phyloP scores from a whole-genome alignment of 2,888 invertebrate species.

The Brassicogethes aeneus region DNA sequence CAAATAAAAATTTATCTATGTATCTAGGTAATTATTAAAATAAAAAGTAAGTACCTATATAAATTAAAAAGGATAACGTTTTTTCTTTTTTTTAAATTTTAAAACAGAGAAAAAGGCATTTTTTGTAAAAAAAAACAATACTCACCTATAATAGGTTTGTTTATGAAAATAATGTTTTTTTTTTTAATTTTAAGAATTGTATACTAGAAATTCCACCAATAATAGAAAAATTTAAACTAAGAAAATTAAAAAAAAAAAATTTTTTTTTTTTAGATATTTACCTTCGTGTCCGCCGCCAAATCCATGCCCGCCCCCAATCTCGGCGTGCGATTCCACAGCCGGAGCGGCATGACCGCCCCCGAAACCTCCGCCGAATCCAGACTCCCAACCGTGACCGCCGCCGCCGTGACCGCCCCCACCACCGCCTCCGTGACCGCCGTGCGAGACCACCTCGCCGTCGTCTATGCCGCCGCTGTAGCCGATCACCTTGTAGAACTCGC shows the following conservation, averaged over 20 bases:
- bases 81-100: too few relatives aligned
- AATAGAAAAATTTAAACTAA: background rate
- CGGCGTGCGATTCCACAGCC: constrained; percentile 12
- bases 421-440: constrained; percentile 27
- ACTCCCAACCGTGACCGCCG: constrained; percentile 27
- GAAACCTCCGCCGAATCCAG: constrained; percentile 25
- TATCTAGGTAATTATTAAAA: too few relatives aligned
- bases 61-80: too few relatives aligned
- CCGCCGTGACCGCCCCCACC: constrained; percentile 23
- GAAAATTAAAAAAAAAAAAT: constrained; percentile 7
- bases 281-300: constrained; percentile 15
- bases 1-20: too few relatives aligned
- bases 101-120: too few relatives aligned
- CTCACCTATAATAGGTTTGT: too few relatives aligned
- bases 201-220: too few relatives aligned
- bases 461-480: constrained; percentile 61
- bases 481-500: constrained; percentile 59
- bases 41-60: too few relatives aligned
- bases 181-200: too few relatives aligned
- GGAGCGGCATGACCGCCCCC: constrained; percentile 19
- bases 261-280: too few relatives aligned
- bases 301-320: constrained; percentile 18
- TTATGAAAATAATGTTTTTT: too few relatives aligned
- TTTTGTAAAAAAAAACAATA: too few relatives aligned
- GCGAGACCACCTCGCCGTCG: constrained; percentile 37